Base-by-base conservation (phyloP, 2,113 vertebrate species). In the Aix galericulata region DNA sequence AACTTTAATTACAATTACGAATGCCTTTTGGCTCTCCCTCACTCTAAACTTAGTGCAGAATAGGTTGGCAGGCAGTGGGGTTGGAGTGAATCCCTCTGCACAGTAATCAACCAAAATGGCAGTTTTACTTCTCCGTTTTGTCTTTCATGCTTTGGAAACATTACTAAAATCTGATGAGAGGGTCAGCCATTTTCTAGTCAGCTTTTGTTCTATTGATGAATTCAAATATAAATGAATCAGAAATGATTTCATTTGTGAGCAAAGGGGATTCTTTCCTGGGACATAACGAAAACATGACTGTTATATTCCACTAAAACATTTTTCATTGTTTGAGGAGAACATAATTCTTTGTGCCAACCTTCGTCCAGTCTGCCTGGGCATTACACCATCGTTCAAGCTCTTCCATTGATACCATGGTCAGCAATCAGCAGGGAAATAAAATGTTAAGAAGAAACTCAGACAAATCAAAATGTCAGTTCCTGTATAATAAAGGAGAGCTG, bases 1-100 rank as follows among this genome's bases (percentile, higher is more conserved):
- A 92, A 34, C 46, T 63, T 93, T 88, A 92, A 94, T 94, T 93
- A 93, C 48, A 83, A 7, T 62, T 93, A 64, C 0, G 3, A 91
- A 68, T 11, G 15, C 88, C 56, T 89, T 86, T 55, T 92, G 69
- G 76, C 77, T 95, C 21, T 23, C 38, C 40, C 38, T 86, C 11
- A 1, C 8, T 50, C 60, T 73, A 52, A 75, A 62, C 56, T 86
- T 92, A 67, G 84, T 50, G 63, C 8, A 60, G 71, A 87, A 26
- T 14, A 66, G 22, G 22, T 52, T 93, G 50, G 23, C 69, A 92
- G 55, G 53, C 32, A 50, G 29, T 2, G 2, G 38, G 25, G 8
- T 40, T 95, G 74, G 59, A 92, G 12, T 63, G n/a, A 53, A 76
- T 88, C 60, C 58, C 58, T 74, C 25, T 91, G 36, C 63, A 86